Conservation (phyloP, 2,888 invertebrate genomes). For the Rhagonycha lutea region DNA sequence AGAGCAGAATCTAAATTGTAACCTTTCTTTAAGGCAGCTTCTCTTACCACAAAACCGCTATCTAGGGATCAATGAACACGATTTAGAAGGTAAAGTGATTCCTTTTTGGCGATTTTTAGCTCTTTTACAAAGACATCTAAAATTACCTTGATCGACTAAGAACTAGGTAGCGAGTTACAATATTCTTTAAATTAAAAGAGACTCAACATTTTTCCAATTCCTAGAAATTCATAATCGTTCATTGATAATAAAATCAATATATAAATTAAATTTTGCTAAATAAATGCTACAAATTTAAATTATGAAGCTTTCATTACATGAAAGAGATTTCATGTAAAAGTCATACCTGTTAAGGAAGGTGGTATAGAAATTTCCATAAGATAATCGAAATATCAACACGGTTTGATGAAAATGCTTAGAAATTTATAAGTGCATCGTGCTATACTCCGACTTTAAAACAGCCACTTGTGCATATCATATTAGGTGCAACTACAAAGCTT, state of each 20-base stretch:
- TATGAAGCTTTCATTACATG: background rate
- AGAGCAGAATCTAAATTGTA: conserved; percentile 44
- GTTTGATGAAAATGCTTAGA: background rate
- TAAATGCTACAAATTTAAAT: background rate
- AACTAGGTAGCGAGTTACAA: background rate
- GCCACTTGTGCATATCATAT: too few relatives aligned
- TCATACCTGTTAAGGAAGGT: background rate
- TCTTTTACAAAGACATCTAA: conserved; percentile 12
- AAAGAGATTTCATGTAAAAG: background rate
- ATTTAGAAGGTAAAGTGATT: conserved; percentile 47
- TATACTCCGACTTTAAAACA: background rate
- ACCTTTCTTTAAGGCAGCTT: conserved; percentile 41
- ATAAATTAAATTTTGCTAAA: background rate
- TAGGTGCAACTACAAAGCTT: background rate
- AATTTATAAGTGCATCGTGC: background rate
- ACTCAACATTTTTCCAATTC: too few relatives aligned
- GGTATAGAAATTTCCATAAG: background rate
- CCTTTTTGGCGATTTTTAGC: conserved; percentile 22
- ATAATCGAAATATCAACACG: background rate
- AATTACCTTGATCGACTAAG: conserved; percentile 3
- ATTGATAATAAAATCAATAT: too few relatives aligned
- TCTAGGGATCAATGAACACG: conserved; percentile 45
- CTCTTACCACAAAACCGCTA: conserved; percentile 43
- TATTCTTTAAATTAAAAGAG: background rate
- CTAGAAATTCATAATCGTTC: too few relatives aligned